A percentile compares a stretch with the other conserved stretches of the same genome.
These are phyloP conservation scores for Aulostomus chinensis DNA, from an alignment of 2,797 vertebrate genomes.

Conservation along the genomic window DNA sequence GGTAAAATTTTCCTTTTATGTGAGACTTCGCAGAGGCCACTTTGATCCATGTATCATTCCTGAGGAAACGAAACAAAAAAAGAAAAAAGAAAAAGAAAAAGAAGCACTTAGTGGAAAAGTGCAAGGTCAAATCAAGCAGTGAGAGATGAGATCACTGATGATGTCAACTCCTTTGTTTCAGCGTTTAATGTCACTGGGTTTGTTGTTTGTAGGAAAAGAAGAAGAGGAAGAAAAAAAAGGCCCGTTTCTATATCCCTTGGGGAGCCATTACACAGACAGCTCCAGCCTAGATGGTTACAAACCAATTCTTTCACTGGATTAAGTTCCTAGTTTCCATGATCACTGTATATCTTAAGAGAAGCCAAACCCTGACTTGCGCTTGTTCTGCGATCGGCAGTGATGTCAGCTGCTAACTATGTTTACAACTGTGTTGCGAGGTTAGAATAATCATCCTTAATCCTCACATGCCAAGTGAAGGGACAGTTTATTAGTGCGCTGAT, in stretches of 20 bases:
- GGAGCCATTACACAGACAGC: constrained; percentile 43
- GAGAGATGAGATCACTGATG: constrained; percentile 67
- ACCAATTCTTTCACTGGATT: constrained; percentile 35
- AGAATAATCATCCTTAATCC: constrained; percentile 39
- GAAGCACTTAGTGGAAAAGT: constrained; percentile 43
- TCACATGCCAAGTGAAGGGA: constrained; percentile 23
- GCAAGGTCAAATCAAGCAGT: constrained; percentile 50
- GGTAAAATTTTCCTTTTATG: constrained; percentile 36
- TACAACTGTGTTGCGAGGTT: constrained; percentile 38
- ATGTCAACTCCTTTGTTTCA: constrained; percentile 64
- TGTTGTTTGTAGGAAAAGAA: constrained; percentile 43
- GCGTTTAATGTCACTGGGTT: constrained; percentile 41
- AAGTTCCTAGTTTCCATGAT: constrained; percentile 68
- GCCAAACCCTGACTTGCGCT: constrained; percentile 60
- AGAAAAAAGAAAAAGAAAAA: too few relatives aligned
- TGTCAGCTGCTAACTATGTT: constrained; percentile 41
- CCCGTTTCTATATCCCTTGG: constrained; percentile 25
- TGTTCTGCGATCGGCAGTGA: constrained; percentile 57
- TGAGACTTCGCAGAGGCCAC: constrained; percentile 43
- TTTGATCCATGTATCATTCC: constrained; percentile 55
- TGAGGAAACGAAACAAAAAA: constrained; percentile 39
- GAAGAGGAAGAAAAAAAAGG: constrained; percentile 5
- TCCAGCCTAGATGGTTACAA: constrained; percentile 21
- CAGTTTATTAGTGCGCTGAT: constrained; percentile 8
- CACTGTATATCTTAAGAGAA: constrained; percentile 43